Conservation (phyloP, 2,888 invertebrate genomes). For the Phania funesta region DNA sequence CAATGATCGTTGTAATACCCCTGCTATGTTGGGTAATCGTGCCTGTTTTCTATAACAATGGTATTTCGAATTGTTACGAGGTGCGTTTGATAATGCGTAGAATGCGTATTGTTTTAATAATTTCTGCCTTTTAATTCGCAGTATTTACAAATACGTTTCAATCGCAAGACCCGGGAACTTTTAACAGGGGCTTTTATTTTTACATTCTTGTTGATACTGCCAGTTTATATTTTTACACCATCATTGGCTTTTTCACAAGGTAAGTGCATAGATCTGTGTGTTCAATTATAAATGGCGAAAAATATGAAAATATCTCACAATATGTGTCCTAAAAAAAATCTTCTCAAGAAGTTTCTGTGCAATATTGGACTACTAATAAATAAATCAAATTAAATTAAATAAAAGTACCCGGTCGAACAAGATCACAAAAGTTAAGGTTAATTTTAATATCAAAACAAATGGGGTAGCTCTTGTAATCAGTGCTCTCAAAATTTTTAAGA, state of each 20-base stretch:
- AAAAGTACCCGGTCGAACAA: no score
- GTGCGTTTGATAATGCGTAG: conserved; percentile 72
- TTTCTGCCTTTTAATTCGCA: conserved; percentile 58
- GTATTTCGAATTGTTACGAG: conserved; percentile 81
- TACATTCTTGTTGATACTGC: conserved; percentile 74
- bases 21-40: conserved; percentile 78
- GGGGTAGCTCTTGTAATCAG: no score
- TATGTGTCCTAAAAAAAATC: no score
- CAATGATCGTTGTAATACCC: conserved; percentile 78
- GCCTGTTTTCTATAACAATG: conserved; percentile 81
- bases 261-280: no score
- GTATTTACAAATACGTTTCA: conserved; percentile 78
- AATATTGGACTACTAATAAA: no score
- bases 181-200: conserved; percentile 74
- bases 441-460: no score
- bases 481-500: no score
- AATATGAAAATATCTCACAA: no score
- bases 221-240: conserved; percentile 78
- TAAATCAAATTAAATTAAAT: no score
- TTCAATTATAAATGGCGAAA: no score
- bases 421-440: no score
- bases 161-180: conserved; percentile 73
- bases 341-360: no score
- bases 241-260: conserved; percentile 78
- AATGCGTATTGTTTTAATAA: not conserved